phyloP scores from a whole-genome alignment of 2,113 vertebrate species.

The Pan paniscus region DNA sequence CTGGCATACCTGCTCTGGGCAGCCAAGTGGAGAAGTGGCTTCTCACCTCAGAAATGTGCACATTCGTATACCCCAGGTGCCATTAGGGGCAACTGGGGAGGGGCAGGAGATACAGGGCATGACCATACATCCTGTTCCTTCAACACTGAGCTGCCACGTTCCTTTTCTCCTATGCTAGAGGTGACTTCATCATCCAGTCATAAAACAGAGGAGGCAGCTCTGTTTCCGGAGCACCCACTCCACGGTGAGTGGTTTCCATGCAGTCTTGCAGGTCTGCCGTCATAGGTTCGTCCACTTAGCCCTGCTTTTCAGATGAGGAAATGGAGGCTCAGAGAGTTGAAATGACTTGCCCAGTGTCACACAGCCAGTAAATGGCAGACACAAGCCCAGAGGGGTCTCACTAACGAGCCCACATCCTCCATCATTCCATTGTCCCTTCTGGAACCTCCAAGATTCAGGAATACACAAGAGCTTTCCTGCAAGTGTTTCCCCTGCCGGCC shows the following conservation, averaged over 20 bases:
- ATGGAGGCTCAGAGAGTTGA: background rate
- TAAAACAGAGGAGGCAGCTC: rapidly evolving
- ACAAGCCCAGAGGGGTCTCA: background rate
- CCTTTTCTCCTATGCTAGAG: background rate
- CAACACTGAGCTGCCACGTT: too few relatives aligned
- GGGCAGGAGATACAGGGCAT: background rate
- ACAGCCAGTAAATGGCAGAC: background rate
- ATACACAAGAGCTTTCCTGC: background rate
- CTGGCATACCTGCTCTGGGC: background rate
- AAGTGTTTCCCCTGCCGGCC: background rate
- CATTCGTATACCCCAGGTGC: rapidly evolving
- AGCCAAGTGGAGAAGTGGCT: background rate
- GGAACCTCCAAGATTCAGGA: background rate
- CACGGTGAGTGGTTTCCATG: rapidly evolving
- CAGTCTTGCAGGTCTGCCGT: background rate
- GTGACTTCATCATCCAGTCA: background rate
- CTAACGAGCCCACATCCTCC: background rate
- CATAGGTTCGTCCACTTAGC: background rate
- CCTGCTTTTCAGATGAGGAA: background rate
- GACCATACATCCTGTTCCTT: rapidly evolving
- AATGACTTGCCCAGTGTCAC: background rate
- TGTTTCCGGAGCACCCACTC: rapidly evolving
- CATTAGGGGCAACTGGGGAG: rapidly evolving
- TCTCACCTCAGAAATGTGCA: background rate
- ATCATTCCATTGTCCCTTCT: rapidly evolving